These are phyloP conservation scores for Lacanobia wlatinum DNA, from an alignment of 2,888 invertebrate species.

Conservation along the genomic window DNA sequence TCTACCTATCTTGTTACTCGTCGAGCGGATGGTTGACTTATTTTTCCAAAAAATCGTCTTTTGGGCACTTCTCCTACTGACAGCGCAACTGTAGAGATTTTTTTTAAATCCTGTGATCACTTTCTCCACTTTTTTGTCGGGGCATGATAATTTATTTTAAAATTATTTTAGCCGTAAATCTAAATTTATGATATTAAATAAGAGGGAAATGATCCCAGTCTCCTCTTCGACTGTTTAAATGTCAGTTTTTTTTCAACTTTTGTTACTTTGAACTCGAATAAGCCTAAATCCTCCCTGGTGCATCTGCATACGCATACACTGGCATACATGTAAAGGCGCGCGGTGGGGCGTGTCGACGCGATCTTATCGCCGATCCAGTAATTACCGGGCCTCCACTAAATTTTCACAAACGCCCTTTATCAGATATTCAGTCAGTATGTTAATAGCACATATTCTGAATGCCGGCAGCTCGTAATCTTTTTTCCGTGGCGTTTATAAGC, in stretches of 20 bases:
- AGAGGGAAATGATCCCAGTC: too few species aligned
- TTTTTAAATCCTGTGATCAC: too few species aligned
- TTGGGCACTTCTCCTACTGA: too few species aligned
- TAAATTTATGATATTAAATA: too few species aligned
- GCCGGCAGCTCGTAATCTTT: conserved; percentile 79
- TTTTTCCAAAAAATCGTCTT: too few species aligned
- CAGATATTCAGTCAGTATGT: conserved; percentile 84
- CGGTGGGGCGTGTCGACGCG: conserved; percentile 80
- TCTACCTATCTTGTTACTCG: too few species aligned
- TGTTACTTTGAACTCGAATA: not conserved
- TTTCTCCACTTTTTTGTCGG: too few species aligned
- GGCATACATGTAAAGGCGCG: conserved; percentile 70
- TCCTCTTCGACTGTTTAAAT: not conserved
- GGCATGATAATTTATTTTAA: too few species aligned
- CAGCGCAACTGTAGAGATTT: too few species aligned
- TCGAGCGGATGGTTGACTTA: too few species aligned
- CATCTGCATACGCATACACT: conserved; percentile 63
- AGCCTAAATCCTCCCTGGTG: conserved; percentile 14
- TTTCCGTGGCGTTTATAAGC: conserved; percentile 64
- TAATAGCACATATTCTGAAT: conserved; percentile 86
- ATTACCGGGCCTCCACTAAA: conserved; percentile 87
- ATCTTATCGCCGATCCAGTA: conserved; percentile 81
- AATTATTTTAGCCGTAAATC: too few species aligned
- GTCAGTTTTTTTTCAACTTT: not conserved
- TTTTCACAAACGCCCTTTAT: conserved; percentile 86